A percentile compares a stretch with the other conserved stretches of the same genome.
phyloP scores from a whole-genome alignment of 2,113 vertebrate species.

The Hippocampus zosterae region DNA sequence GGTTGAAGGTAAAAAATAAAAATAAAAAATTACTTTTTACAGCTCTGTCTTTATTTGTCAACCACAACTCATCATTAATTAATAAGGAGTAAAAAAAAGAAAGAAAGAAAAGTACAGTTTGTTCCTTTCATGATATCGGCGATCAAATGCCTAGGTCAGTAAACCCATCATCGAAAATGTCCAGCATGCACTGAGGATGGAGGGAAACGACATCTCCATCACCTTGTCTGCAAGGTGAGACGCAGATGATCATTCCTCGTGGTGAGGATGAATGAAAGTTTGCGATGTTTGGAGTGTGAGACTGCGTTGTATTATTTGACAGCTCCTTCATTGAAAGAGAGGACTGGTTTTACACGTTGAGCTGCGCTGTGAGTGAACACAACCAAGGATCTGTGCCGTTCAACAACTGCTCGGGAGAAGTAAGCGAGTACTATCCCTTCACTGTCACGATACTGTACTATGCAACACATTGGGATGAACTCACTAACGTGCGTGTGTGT shows the following conservation, averaged over 20 bases:
- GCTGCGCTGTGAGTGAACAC: constrained; percentile 80
- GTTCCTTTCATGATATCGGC: neutral
- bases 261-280: neutral
- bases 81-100: neutral
- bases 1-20: constrained; percentile 78
- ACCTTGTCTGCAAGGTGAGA: constrained; percentile 86
- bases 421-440: constrained; percentile 28
- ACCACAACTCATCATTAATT: too few species aligned
- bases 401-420: constrained; percentile 60
- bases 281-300: neutral
- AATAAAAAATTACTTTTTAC: too few species aligned
- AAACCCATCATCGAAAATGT: constrained; percentile 81
- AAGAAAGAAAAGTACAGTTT: too few species aligned
- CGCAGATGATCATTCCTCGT: neutral
- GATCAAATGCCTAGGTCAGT: constrained; percentile 77
- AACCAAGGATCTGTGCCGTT: constrained; percentile 66
- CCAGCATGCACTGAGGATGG: constrained; percentile 84
- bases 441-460: neutral
- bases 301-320: constrained; percentile 20
- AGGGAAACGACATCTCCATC: constrained; percentile 80
- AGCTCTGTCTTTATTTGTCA: too few species aligned
- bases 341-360: constrained; percentile 90
- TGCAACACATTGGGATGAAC: neutral
- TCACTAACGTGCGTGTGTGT: neutral
- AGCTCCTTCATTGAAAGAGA: constrained; percentile 91